Evolutionary conservation across 2,888 invertebrate genomes (phyloP), one percentile per base, ranked within the genome.

Genomic region (Lepidocyrtinus sp.): DNA sequence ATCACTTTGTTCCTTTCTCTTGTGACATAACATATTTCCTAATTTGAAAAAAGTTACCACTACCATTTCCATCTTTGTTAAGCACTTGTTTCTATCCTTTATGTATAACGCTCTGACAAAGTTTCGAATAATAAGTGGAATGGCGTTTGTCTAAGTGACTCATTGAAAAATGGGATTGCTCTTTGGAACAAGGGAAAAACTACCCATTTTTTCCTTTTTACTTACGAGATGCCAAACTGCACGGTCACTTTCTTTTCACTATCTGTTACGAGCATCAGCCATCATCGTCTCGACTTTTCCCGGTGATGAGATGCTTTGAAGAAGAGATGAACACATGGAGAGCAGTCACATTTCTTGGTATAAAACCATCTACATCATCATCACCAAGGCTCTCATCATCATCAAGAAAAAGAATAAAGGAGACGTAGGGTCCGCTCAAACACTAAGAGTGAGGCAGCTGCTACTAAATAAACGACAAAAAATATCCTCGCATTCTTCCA

Each of bases 91-190:
- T 63, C 27, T n/a, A 1, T 17, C 27, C 25, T 19, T 63, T 59
- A 59, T 59, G 59, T 59, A 59, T 7, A 3, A 21, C 21, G 21
- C 59, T 36, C 36, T 17, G 2, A 15, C 22, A n/a, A 21, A 9
- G 3, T 36, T 59, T 1, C 21, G 7, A 9, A 22, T 22, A 59
- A 59, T 9, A 59, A 3, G 21, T 2, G 36, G 36, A 9, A 36
- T 36, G 65, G 22, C 64, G 21, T 46, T 65, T 24, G 19, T 61
- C 25, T 64, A 25, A 70, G 62, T 75, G 75, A 72, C 75, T 75
- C 75, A 72, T 63, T 59, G 68, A 81, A 81, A 81, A 81, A 81
- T 81, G 81, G 68, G 72, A 72, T 67, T 75, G 67, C 67, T 80
- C 65, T 80, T 80, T 61, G 24, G 22, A 70, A 74, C 74, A 75